Evolutionary conservation across 2,797 vertebrate genomes (phyloP).

Genomic region (Carcharodon carcharias): DNA sequence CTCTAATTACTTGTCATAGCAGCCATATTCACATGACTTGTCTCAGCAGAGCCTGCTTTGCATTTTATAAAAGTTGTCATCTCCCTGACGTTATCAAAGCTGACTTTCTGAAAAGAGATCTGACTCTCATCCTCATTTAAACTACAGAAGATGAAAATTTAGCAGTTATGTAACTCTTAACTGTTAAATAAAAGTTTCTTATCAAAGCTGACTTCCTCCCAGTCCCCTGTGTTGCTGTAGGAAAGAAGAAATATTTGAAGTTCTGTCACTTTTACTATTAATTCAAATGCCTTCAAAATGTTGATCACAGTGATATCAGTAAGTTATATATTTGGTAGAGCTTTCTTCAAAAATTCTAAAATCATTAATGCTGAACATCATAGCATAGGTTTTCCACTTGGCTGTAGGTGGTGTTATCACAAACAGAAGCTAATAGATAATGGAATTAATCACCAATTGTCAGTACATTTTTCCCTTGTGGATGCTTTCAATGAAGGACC

Average conservation of each 20-base stretch:
- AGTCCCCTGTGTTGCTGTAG: not conserved
- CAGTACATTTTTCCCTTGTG: not conserved
- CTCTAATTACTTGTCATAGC: constrained; percentile 37
- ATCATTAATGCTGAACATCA: not conserved
- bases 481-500: too few species aligned
- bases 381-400: not conserved
- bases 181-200: constrained; percentile 24
- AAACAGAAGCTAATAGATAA: not conserved
- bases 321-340: not conserved
- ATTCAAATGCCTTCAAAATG: not conserved
- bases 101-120: constrained; percentile 5
- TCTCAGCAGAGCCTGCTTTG: constrained; percentile 33
- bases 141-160: constrained; percentile 9
- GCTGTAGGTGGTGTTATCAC: not conserved
- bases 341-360: not conserved
- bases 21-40: constrained; percentile 11
- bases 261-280: not conserved
- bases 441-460: not conserved
- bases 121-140: constrained; percentile 32
- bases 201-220: constrained; percentile 22
- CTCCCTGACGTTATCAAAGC: constrained; percentile 33
- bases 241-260: not conserved
- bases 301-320: not conserved
- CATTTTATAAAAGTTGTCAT: constrained; percentile 35
- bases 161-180: constrained; percentile 12